phyloP scores from a whole-genome alignment of 2,113 vertebrate species.

The Hucho hucho region DNA sequence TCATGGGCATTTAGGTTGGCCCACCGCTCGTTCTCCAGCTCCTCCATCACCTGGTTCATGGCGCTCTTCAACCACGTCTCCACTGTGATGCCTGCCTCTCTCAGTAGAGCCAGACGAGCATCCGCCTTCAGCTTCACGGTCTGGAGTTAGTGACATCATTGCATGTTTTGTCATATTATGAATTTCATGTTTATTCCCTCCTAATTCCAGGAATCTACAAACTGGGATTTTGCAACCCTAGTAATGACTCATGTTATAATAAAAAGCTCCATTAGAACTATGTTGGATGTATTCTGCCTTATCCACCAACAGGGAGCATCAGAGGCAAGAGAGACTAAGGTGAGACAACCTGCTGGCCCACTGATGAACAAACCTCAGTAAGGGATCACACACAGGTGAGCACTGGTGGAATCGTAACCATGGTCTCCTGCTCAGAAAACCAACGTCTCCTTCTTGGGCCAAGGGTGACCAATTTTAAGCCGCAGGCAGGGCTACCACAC shows the following conservation, averaged over 20 bases:
- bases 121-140: conserved; percentile 96
- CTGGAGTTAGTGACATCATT: conserved; percentile 62
- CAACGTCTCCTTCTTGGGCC: no score
- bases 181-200: no score
- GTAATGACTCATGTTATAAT: not conserved
- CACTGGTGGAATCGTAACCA: no score
- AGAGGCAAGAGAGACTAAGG: not conserved
- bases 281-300: not conserved
- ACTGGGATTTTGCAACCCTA: not conserved
- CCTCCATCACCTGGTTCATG: conserved; percentile 98
- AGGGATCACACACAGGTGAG: no score
- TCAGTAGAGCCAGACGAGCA: conserved; percentile 89
- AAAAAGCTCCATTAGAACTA: not conserved
- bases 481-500: no score
- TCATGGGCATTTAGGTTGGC: conserved; percentile 87
- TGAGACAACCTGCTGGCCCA: not conserved
- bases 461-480: no score
- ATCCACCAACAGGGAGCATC: not conserved
- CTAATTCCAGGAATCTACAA: not conserved
- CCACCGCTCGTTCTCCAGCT: conserved; percentile 96
- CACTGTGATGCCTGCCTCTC: conserved; percentile 93
- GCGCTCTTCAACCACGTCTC: conserved; percentile 97
- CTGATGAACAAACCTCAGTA: no score
- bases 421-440: no score
- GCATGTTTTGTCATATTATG: no score